Evolutionary conservation across 2,113 vertebrate genomes (phyloP).

Genomic region (Prionailurus viverrinus): DNA sequence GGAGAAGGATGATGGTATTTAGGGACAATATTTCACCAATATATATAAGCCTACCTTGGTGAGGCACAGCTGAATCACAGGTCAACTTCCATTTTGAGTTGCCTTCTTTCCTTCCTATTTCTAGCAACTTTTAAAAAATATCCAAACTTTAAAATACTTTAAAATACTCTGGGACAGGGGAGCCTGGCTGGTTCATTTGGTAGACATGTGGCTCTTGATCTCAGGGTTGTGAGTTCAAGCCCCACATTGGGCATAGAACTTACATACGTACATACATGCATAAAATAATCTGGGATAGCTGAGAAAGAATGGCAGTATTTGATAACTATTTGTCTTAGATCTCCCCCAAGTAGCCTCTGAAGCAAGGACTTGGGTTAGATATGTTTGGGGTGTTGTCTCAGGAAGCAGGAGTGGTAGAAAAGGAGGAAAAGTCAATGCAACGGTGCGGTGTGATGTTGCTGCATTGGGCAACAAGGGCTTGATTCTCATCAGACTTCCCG

Average conservation of each 20-base stretch:
- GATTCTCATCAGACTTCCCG: slow-evolving; percentile 9
- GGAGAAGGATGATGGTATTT: not conserved
- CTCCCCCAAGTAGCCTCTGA: not conserved
- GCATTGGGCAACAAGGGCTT: not conserved
- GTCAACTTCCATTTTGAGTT: slow-evolving; percentile 9
- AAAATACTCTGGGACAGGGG: not conserved
- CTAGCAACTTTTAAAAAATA: slow-evolving; percentile 30
- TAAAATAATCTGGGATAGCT: not conserved
- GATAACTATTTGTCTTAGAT: slow-evolving; percentile 19
- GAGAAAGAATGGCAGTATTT: slow-evolving; percentile 25
- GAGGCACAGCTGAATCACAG: not conserved
- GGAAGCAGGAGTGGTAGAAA: not conserved
- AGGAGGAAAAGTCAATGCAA: not conserved
- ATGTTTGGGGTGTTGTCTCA: not conserved
- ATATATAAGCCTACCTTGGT: not conserved
- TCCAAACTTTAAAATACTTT: not conserved
- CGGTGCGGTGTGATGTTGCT: not conserved
- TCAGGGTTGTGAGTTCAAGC: not conserved
- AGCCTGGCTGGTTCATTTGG: not conserved
- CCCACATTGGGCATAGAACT: not conserved
- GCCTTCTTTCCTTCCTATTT: slow-evolving; percentile 40
- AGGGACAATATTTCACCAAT: slow-evolving; percentile 16
- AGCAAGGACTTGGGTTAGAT: not conserved
- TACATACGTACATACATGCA: not conserved
- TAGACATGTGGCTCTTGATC: not conserved